Evolutionary conservation across 2,888 invertebrate species (phyloP), one percentile per base, ranked within the genome.

Genomic region (Lasioglossum zephyrum): DNA sequence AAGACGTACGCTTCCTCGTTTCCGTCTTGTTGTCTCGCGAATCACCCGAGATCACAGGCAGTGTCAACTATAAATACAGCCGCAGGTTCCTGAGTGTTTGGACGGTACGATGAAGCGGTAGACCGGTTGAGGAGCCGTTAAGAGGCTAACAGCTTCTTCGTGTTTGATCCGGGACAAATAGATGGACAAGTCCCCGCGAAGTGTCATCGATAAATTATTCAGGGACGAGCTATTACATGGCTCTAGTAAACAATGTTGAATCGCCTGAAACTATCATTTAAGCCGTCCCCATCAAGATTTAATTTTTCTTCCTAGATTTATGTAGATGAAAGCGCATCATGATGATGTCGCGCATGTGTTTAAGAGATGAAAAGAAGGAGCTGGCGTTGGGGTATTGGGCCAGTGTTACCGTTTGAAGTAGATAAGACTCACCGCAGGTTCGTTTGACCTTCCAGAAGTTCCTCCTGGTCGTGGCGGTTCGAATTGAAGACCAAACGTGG

Each of bases 401-500:
- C 63, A 60, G 9, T n/a, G 47, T 31, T 39, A 63, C 66, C 31
- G 47, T 18, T 26, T 31, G 49, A 73, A 47, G 26, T 4, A n/a
- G 57, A n/a, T 18, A 47, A n/a, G 49, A 36, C 53, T n/a, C 49
- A 22, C 73, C 36, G 77, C n/a, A 31, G 66, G 49, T 36, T 47
- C 69, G 53, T 53, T 75, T 66, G 73, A 82, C 76, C 75, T 81
- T 87, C 83, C 75, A 72, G 80, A 60, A 77, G 69, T 78, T 85
- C 81, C 79, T 75, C 73, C 66, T 66, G 72, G 75, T 72, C 76
- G 66, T 18, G 31, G 88, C 89, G 88, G 89, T 89, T 84, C 82
- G 87, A 91, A 90, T 90, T 69, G 88, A 80, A 70, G 84, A 85
- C 78, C 80, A 85, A 89, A 84, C 79, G 79, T 77, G 79, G 78